Evolutionary conservation across 2,797 vertebrate species (phyloP).

Genomic region (Tapera naevia): DNA sequence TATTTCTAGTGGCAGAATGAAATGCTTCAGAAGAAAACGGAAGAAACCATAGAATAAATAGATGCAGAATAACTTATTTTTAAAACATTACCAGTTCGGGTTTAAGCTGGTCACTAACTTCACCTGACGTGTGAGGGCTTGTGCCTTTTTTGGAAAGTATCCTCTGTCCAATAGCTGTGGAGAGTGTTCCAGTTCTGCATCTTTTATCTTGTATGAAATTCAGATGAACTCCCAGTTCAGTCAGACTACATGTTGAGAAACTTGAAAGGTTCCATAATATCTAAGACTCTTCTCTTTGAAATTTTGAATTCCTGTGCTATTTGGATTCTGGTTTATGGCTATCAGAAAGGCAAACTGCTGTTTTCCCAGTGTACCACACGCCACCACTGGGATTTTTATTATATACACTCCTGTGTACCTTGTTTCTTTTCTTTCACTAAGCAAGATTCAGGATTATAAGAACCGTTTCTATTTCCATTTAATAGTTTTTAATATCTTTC

Average conservation of each 20-base stretch:
- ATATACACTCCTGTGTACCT: not conserved
- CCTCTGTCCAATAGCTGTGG: not conserved
- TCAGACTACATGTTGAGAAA: not conserved
- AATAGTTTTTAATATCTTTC: not conserved
- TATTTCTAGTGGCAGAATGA: not conserved
- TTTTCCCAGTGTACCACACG: not conserved
- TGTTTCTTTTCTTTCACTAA: not conserved
- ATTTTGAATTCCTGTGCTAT: not conserved
- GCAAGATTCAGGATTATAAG: not conserved
- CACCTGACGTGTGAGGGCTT: not conserved
- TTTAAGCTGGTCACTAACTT: not conserved
- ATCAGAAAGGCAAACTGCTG: not conserved
- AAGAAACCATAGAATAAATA: not conserved
- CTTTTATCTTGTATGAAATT: not conserved
- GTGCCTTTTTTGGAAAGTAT: not conserved
- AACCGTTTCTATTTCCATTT: not conserved
- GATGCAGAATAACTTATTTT: not conserved
- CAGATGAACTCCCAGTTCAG: not conserved
- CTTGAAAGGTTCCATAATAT: not conserved
- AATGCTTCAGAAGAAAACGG: not conserved
- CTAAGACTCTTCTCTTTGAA: not conserved
- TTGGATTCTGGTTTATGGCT: not conserved
- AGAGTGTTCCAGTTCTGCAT: not conserved
- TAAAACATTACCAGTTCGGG: not conserved
- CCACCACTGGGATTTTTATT: not conserved